These are phyloP conservation scores for Lamellibrachia columna DNA, from an alignment of 2,888 invertebrate species.

Conservation along the genomic window DNA sequence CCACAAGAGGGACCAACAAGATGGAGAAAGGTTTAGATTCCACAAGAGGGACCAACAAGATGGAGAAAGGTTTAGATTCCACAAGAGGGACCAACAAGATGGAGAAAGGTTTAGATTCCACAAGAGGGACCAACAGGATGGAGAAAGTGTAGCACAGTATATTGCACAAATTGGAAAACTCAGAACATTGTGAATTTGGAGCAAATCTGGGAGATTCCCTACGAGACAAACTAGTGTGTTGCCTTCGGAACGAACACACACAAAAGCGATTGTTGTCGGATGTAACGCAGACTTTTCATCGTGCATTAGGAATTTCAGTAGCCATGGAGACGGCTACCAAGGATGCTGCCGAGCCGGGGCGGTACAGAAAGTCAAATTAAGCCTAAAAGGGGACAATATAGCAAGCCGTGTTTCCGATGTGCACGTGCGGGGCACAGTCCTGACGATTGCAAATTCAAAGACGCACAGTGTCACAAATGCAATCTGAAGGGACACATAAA, in stretches of 20 bases:
- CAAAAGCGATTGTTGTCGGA: slow-evolving; percentile 36
- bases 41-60: too few relatives aligned
- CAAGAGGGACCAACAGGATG: not conserved
- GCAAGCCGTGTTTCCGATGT: not conserved
- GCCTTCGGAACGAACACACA: not conserved
- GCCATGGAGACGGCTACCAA: slow-evolving; percentile 34
- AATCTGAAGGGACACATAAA: not conserved
- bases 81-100: too few relatives aligned
- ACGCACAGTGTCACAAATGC: too few relatives aligned
- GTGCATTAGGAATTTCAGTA: slow-evolving; percentile 31
- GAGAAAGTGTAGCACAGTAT: slow-evolving; percentile 33
- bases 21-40: too few relatives aligned
- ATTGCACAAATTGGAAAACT: slow-evolving; percentile 33
- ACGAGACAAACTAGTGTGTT: slow-evolving; percentile 30
- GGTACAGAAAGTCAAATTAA: not conserved
- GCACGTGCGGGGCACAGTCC: not conserved
- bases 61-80: too few relatives aligned
- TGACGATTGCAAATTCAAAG: too few relatives aligned
- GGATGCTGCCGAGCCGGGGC: slow-evolving; percentile 24
- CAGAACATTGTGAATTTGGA: slow-evolving; percentile 38
- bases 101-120: too few relatives aligned
- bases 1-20: too few relatives aligned
- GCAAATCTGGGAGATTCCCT: slow-evolving; percentile 34
- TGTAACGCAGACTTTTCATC: slow-evolving; percentile 29
- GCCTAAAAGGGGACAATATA: not conserved